Evolutionary conservation across 2,888 invertebrate species (phyloP), one percentile per base, ranked within the genome.

Genomic region (Eilema depressum): DNA sequence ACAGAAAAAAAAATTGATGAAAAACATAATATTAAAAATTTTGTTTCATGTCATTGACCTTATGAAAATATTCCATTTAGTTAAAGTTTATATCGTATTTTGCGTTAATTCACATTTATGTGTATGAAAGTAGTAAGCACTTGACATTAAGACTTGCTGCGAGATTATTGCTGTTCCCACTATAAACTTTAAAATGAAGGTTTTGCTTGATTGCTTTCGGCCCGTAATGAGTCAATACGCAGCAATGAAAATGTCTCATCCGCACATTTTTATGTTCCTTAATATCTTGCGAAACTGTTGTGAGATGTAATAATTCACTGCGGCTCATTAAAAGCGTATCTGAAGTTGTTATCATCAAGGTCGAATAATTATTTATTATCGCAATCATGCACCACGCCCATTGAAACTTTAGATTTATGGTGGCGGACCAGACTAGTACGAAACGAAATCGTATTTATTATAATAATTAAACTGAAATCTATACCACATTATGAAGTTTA

Each of bases 351-450:
- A 68, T 67, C 56, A 57, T 28, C 71, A 66, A 63, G 37, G 37
- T 68, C 68, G 53, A n/a, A 53, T 17, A 53, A 53, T 53, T 53
- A 62, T 30, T 71, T 61, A 66, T 78, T 76, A 71, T 71, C 75
- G 73, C 76, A 74, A 76, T 73, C 63, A 70, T n/a, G 53, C 53
- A 53, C 71, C 76, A 78, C 80, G 78, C 80, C 80, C 68, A 80
- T 74, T 30, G 26, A 70, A 59, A 59, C 26, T 59, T 5, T 59
- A 14, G 25, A 53, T 59, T 23, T 59, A 23, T 26, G 57, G 14
- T 26, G 26, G 26, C 57, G 3, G 57, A 59, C 14, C 26, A 59
- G 20, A 14, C n/a, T 53, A 41, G 14, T n/a, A 3, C 53, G 2
- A 53, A 47, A 1, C n/a, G n/a, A 53, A 53, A n/a, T 53, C 17